Evolutionary conservation across 2,888 invertebrate genomes (phyloP), one percentile per base, ranked within the genome.

Genomic region (Metalampra italica): DNA sequence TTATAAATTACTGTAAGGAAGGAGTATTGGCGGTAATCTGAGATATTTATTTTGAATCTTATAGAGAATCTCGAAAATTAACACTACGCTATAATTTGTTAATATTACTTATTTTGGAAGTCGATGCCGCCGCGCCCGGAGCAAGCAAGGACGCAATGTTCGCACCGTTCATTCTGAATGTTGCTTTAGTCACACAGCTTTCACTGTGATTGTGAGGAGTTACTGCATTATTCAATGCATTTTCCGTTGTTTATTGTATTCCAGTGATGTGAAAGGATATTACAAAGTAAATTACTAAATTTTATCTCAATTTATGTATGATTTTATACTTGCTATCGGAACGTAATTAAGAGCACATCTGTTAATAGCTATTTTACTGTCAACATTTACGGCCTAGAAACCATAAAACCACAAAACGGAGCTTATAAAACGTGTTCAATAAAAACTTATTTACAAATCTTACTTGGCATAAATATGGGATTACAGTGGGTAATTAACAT

Each of bases 61-160:
- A 43, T 69, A 75, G 78, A 76, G 87, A 89, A 88, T 89, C 87
- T 89, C 88, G 73, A 79, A 77, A 76, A 76, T 76, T 76, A 78
- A 76, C 71, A 72, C 55, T 64, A 59, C 44, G 47, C 65, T 60
- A 61, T 56, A 43, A 59, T 62, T 68, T 68, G 73, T 76, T 78
- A 72, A 75, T 75, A 70, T 70, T 64, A 68, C 62, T 71, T 67
- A 61, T 66, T 66, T 60, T 64, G 60, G 60, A 68, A 66, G 52
- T 56, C 30, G 52, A 71, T 74, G 65, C 70, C 66, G 66, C 66
- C 65, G 59, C 62, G 66, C 59, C 68, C 67, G 68, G 61, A 69
- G 68, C 74, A 73, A 63, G 66, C 75, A 63, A 65, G 69, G 66
- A 59, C 61, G 49, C 48, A 43, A 47, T 66, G 77, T 78, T 60